Evolutionary conservation across 2,113 vertebrate species (phyloP).

Genomic region (Eptesicus fuscus): DNA sequence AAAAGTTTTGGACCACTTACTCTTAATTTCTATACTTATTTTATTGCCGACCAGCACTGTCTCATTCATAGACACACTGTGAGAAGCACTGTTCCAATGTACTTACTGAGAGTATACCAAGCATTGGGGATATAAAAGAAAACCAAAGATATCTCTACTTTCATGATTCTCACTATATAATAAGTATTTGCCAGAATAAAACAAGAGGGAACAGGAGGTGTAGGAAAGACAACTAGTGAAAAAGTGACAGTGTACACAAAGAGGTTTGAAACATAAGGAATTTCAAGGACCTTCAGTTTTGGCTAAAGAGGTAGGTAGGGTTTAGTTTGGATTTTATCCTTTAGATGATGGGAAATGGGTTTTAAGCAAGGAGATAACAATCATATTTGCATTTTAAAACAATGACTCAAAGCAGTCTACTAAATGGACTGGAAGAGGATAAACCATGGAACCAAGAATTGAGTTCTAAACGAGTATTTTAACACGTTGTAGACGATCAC

Average conservation of each 20-base stretch:
- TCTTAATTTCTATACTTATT: background rate
- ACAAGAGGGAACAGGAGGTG: background rate
- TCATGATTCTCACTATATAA: background rate
- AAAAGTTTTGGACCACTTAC: background rate
- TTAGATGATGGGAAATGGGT: background rate
- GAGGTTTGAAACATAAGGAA: background rate
- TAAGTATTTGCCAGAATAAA: background rate
- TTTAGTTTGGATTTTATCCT: background rate
- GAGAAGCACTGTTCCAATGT: background rate
- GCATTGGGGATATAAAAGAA: slow-evolving; percentile 17
- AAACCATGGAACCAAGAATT: background rate
- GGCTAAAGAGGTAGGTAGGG: background rate
- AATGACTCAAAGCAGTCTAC: background rate
- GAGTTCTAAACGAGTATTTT: background rate
- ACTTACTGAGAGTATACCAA: background rate
- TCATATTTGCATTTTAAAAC: slow-evolving; percentile 24
- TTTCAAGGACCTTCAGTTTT: background rate
- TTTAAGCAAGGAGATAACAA: background rate
- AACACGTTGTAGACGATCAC: too few relatives aligned
- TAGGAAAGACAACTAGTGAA: background rate
- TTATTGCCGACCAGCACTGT: background rate
- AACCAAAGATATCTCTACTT: background rate
- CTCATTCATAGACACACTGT: background rate
- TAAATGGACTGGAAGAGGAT: background rate
- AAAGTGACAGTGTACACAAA: background rate